Evolutionary conservation across 1,140 invertebrate species (phyloP), one percentile per base, ranked within the genome.

Genomic region (Bombyx mandarina): DNA sequence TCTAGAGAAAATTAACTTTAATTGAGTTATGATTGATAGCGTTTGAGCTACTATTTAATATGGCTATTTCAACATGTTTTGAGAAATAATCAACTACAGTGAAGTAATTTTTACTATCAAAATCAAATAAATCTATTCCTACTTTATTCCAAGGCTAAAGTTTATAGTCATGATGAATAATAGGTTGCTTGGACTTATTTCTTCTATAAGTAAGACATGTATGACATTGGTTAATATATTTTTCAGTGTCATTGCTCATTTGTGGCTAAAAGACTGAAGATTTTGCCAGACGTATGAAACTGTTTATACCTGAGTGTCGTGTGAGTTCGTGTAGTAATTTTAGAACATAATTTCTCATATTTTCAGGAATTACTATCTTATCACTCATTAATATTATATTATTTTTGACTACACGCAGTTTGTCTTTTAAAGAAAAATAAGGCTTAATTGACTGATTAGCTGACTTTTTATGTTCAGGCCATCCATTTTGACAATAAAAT

Each of bases 351-450:
- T 57, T 10, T 10, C 45, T 45, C 45, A 45, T 45, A 45, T 45
- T 45, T 45, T 60, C 52, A 56, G 62, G 66, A 43, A 68, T 68
- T 6, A 67, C 52, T 53, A 67, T 62, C 54, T 57, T 62, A 50
- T 62, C 63, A 56, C 62, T 35, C 61, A 51, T 65, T 18, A 65
- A 67, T 1, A 64, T 18, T 48, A 67, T 46, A 53, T 57, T 53
- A 43, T 64, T 44, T 48, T 18, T 18, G 12, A 61, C 54, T 55
- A 52, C 57, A 61, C 64, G 65, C 57, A 7, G 45, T 60, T 64
- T 67, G 58, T 56, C 35, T 52, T 52, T 42, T 8, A 59, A 62
- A 59, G 61, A 67, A n/a, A n/a, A n/a, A n/a, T n/a, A n/a, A n/a
- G n/a, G n/a, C n/a, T n/a, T n/a, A n/a, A n/a, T n/a, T n/a, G n/a